phyloP scores from a whole-genome alignment of 2,797 vertebrate genomes.

The Myotis myotis region DNA sequence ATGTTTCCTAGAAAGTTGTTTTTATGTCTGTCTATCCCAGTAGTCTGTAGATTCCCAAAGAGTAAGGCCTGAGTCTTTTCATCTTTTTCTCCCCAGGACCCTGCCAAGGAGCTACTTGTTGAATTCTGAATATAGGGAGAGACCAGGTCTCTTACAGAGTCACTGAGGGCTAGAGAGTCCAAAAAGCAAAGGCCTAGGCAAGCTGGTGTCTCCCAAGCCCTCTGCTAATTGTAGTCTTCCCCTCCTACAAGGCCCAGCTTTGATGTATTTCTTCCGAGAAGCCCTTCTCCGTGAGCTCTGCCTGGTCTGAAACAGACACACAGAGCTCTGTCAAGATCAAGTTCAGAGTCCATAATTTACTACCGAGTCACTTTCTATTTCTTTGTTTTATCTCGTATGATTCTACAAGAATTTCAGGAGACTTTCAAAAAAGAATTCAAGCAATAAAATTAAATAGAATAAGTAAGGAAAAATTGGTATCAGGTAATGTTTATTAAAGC shows the following conservation, averaged over 20 bases:
- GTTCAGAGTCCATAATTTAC: neutral
- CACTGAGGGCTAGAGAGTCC: neutral
- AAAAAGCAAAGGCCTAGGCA: neutral
- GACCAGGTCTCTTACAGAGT: neutral
- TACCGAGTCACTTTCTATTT: neutral
- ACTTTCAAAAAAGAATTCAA: neutral
- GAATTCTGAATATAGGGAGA: slow-evolving; percentile 1
- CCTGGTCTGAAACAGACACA: neutral
- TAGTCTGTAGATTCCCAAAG: neutral
- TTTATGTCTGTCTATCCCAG: neutral
- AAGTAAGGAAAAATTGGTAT: neutral
- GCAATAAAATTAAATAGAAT: neutral
- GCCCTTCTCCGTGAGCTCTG: neutral
- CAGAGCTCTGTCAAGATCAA: neutral
- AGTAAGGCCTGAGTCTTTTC: neutral
- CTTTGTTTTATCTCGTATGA: neutral
- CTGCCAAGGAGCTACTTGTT: neutral
- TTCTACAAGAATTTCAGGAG: neutral
- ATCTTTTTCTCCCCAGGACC: neutral
- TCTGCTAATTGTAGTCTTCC: neutral
- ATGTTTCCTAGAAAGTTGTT: neutral
- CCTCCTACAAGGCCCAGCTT: neutral
- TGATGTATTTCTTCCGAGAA: neutral
- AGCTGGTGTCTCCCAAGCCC: neutral
- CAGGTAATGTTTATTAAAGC: neutral